Evolutionary conservation across 2,888 invertebrate genomes (phyloP), one percentile per base, ranked within the genome.

Genomic region (Epirrita christyi): DNA sequence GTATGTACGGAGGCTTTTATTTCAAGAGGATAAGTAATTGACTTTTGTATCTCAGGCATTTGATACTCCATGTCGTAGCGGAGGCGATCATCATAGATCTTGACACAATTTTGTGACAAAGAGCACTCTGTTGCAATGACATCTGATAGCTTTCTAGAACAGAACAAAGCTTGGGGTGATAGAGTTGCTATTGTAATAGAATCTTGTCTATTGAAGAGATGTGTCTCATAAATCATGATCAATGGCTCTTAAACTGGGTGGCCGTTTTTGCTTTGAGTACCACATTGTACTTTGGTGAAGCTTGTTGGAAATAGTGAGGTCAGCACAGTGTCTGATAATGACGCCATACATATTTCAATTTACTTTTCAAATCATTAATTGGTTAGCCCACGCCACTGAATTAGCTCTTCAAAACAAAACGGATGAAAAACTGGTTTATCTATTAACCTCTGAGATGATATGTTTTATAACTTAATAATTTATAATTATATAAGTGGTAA

Each of bases 61-160:
- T 32, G 50, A 56, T 51, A 51, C 48, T 45, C 13, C 13, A 55
- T 44, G 59, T 47, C 49, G 5, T 2, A 29, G 44, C 37, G 48
- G 38, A 27, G 40, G 27, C 38, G 58, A 55, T 58, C 58, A 61
- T 58, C 58, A 55, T 21, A 51, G 48, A 44, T 63, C 66, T 67
- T 67, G 67, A 64, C 67, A 64, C 47, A 52, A 61, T 63, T 64
- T 36, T 54, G 52, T 56, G 59, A 63, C 63, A 56, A 60, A 61
- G 59, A 48, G 47, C 29, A 14, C 49, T 50, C 57, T 37, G 53
- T 49, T 46, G 40, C 46, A 47, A 29, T 51, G 57, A 58, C 51
- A 61, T 44, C 44, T 15, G 61, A 61, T 61, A 57, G 57, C 57
- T 59, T 45, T 54, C 50, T 61, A 54, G 53, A 51, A 42, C 32